Evolutionary conservation across 2,888 invertebrate species (phyloP), one percentile per base, ranked within the genome.

Genomic region (Dasysyrphus tricinctus): DNA sequence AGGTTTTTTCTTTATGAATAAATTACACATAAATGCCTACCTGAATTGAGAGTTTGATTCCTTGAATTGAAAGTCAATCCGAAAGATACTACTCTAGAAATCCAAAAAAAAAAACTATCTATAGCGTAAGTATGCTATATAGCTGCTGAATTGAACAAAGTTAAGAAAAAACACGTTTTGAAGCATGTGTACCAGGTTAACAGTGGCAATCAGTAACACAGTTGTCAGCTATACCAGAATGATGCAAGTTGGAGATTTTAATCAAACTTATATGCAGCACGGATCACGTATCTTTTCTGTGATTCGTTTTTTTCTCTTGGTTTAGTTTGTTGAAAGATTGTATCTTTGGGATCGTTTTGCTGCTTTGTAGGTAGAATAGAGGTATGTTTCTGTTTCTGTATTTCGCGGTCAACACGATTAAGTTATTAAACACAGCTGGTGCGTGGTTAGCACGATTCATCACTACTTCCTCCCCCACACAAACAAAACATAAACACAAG

Each of bases 321-420:
- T 29, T 37, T 37, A 37, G 72, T 67, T 57, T 34, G 16, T 24
- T 51, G 32, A 8, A 76, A 81, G 80, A 81, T 85, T 56, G 56
- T 85, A 85, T 85, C 80, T 82, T 42, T 34, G 29, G 63, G 69
- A 83, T 74, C 72, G 65, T 63, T 80, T 73, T 49, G 80, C 61
- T 49, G 80, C 61, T 72, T 47, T 73, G 70, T 76, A 42, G 39
- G 42, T 39, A 61, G 61, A 8, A 19, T 24, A 61, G 61, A 8
- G 24, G 14, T 4, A 8, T 32, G n/a, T 24, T 57, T 29, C 6
- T 67, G 54, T 73, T 69, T 77, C 47, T 70, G 54, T 69, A 70
- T 78, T 80, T 85, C 80, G 85, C 77, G 85, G 85, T 85, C 85
- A 81, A 78, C 85, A 80, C 80, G 86, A 82, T 86, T 78, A 70